Evolutionary conservation across 2,797 vertebrate genomes (phyloP).

Genomic region (Syndactyla subalaris): DNA sequence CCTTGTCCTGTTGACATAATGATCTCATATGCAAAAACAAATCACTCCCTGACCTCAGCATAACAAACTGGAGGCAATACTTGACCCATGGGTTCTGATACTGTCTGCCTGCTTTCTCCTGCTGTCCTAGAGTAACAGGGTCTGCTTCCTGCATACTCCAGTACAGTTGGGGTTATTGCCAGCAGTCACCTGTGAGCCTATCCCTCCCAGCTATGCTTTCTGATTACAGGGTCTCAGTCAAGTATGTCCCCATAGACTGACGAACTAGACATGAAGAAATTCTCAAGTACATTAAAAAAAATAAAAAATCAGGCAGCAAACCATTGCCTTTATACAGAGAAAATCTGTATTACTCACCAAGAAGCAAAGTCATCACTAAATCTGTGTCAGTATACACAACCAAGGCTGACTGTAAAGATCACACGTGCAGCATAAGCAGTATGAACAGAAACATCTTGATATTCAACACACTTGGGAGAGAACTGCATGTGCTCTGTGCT

Average conservation of each 20-base stretch:
- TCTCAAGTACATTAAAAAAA: neutral
- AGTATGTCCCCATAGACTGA: neutral
- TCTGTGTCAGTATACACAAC: neutral
- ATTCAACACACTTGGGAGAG: neutral
- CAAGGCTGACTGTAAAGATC: neutral
- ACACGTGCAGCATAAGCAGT: neutral
- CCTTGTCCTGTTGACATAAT: conserved; percentile 38
- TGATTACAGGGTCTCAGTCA: neutral
- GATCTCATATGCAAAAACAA: conserved; percentile 55
- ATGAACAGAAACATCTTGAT: neutral
- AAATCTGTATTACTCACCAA: neutral
- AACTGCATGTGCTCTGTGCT: neutral
- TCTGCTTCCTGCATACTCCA: neutral
- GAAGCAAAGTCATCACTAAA: neutral
- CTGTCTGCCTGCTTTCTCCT: neutral
- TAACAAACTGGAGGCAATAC: neutral
- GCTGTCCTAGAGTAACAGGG: neutral
- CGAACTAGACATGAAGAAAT: neutral
- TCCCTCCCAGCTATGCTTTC: neutral
- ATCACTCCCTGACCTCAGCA: neutral
- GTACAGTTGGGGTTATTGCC: neutral
- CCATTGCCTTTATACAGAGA: neutral
- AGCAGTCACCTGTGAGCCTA: neutral
- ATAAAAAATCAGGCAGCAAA: neutral
- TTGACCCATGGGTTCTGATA: neutral